phyloP scores from a whole-genome alignment of 2,888 invertebrate species.

The Idaea aversata region DNA sequence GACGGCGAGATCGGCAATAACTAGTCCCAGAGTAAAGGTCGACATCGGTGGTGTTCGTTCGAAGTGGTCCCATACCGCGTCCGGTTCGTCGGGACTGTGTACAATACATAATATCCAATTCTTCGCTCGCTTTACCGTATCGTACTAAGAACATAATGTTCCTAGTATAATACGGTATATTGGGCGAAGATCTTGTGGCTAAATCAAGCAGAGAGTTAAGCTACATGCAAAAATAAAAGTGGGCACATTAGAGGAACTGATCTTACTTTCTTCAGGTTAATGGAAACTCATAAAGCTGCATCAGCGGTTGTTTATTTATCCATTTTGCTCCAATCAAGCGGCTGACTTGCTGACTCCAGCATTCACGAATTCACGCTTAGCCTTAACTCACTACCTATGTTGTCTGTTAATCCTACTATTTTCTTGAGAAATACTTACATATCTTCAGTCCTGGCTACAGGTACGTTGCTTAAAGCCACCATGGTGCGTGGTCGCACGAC shows the following conservation, averaged over 20 bases:
- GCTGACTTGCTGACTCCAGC: no score
- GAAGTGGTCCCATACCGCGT: slow-evolving; percentile 85
- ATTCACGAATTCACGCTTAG: no score
- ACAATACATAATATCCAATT: neutral
- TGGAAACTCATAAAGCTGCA: no score
- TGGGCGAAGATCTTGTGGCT: no score
- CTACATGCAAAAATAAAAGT: no score
- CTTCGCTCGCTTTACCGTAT: neutral
- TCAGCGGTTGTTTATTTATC: no score
- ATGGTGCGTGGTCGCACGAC: slow-evolving; percentile 81
- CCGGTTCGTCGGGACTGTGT: slow-evolving; percentile 74
- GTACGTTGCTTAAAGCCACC: slow-evolving; percentile 83
- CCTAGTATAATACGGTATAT: slow-evolving; percentile 8
- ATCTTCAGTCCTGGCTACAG: slow-evolving; percentile 76
- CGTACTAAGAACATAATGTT: neutral
- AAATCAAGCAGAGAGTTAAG: no score
- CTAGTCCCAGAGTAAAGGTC: slow-evolving; percentile 86
- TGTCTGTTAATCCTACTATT: slow-evolving; percentile 8
- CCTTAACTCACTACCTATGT: no score
- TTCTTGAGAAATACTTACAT: slow-evolving; percentile 75
- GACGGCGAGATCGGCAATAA: slow-evolving; percentile 83
- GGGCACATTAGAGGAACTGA: no score
- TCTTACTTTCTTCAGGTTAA: no score
- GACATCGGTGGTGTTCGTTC: slow-evolving; percentile 87
- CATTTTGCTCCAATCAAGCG: no score